phyloP scores from a whole-genome alignment of 1,140 invertebrate genomes.

The Lysiphlebus fabarum region DNA sequence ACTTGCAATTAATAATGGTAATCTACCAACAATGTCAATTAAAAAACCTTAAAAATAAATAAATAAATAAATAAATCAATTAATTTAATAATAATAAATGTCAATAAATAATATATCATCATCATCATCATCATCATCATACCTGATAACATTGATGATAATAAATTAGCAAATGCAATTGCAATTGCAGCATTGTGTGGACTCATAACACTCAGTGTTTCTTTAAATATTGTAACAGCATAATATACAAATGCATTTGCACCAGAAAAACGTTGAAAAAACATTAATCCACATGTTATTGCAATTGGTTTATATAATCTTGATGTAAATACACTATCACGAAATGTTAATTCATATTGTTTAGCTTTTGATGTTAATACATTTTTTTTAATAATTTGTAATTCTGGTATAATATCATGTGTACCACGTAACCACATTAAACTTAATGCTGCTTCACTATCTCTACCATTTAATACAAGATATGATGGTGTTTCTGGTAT shows the following conservation, averaged over 20 bases:
- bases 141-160: slow-evolving; percentile 73
- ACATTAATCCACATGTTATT: slow-evolving; percentile 79
- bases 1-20: slow-evolving; percentile 75
- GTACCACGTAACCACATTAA: slow-evolving; percentile 74
- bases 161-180: slow-evolving; percentile 72
- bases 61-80: slow-evolving; percentile 16
- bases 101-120: too few species aligned
- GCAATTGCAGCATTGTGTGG: slow-evolving; percentile 79
- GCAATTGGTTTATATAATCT: slow-evolving; percentile 65
- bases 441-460: slow-evolving; percentile 74
- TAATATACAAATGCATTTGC: slow-evolving; percentile 81
- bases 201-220: slow-evolving; percentile 74
- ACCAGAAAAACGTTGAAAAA: slow-evolving; percentile 80
- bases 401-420: slow-evolving; percentile 69
- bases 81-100: too few species aligned
- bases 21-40: slow-evolving; percentile 73
- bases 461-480: slow-evolving; percentile 68
- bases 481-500: slow-evolving; percentile 83
- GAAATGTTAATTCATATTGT: slow-evolving; percentile 52
- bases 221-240: slow-evolving; percentile 74
- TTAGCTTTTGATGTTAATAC: slow-evolving; percentile 49
- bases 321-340: slow-evolving; percentile 57
- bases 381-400: slow-evolving; percentile 56
- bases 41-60: slow-evolving; percentile 57
- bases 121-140: too few species aligned